These are phyloP conservation scores for Tyto alba DNA, from an alignment of 2,113 vertebrate species.

Conservation along the genomic window DNA sequence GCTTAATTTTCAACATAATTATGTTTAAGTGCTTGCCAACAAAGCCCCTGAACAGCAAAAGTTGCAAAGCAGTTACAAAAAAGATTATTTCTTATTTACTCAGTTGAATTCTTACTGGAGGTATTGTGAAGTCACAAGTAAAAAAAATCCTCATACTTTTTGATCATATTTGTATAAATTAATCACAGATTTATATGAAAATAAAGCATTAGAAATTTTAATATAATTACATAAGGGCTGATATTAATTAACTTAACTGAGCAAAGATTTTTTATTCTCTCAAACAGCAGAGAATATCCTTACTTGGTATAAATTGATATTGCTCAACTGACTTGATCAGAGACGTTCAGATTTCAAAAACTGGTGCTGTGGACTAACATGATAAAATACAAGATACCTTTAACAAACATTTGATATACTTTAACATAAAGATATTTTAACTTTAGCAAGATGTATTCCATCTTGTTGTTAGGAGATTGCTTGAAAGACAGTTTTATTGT, in stretches of 20 bases:
- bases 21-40: neutral
- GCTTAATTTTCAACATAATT: neutral
- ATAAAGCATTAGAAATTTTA: neutral
- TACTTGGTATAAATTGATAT: neutral
- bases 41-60: neutral
- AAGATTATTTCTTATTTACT: neutral
- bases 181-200: neutral
- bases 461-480: neutral
- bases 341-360: neutral
- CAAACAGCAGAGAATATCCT: neutral
- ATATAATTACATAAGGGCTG: neutral
- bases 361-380: neutral
- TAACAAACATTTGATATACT: neutral
- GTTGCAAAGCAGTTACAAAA: neutral
- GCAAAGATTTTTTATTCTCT: neutral
- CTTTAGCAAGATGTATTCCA: neutral
- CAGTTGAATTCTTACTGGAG: neutral
- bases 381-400: neutral
- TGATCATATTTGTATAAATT: neutral
- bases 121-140: neutral
- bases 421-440: neutral
- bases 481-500: neutral
- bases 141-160: neutral
- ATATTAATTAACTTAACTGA: neutral
- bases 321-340: neutral